These are phyloP conservation scores for Drosophila setosimentum DNA, from an alignment of 2,888 invertebrate species.

Conservation along the genomic window DNA sequence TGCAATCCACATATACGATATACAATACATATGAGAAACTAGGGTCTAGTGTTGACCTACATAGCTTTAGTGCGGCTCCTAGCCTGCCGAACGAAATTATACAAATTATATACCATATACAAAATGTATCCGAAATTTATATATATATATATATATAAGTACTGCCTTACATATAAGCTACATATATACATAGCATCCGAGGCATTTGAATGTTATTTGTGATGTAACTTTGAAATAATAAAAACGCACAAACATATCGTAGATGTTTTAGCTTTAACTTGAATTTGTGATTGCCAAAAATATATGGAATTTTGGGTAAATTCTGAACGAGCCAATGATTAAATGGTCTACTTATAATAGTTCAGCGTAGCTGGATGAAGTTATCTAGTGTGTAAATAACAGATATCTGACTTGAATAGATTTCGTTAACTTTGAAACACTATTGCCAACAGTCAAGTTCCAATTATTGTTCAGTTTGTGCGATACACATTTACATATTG, in stretches of 20 bases:
- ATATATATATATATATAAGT: constrained; percentile 36
- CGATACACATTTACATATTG: too few relatives aligned
- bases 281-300: neutral
- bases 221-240: constrained; percentile 46
- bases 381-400: neutral
- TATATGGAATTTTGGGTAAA: neutral
- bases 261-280: neutral
- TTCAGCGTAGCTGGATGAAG: neutral
- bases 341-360: neutral
- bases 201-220: constrained; percentile 16
- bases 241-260: constrained; percentile 59
- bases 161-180: constrained; percentile 23
- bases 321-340: neutral
- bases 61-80: constrained; percentile 50
- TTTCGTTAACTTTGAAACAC: neutral
- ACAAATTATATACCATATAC: constrained; percentile 64
- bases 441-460: neutral
- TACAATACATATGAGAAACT: constrained; percentile 36
- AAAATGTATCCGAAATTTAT: constrained; percentile 42
- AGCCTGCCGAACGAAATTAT: constrained; percentile 41
- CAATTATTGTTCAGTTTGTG: neutral
- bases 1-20: constrained; percentile 20
- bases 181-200: constrained; percentile 33
- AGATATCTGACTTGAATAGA: neutral
- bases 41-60: constrained; percentile 29